Evolutionary conservation across 2,113 vertebrate genomes (phyloP).

Genomic region (Pygoscelis antarcticus): DNA sequence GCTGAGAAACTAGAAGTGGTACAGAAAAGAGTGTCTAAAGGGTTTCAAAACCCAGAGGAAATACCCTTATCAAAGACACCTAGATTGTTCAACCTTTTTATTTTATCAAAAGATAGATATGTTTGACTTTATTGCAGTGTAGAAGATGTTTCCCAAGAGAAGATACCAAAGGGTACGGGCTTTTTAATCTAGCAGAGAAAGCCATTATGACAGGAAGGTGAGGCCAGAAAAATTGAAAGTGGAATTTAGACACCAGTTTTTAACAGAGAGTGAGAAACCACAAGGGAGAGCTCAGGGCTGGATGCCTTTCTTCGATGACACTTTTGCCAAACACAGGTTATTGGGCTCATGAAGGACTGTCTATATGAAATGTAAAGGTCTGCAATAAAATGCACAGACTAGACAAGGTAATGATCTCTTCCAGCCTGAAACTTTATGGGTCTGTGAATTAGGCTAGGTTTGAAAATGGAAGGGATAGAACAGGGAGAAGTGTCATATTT

Average conservation of each 20-base stretch:
- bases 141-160: background rate
- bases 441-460: background rate
- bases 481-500: background rate
- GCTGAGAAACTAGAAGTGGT: background rate
- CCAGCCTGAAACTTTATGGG: background rate
- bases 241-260: background rate
- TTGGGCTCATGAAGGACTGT: background rate
- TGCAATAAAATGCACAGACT: background rate
- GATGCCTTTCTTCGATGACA: background rate
- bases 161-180: background rate
- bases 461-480: background rate
- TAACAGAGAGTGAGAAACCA: background rate
- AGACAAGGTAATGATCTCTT: conserved; percentile 6
- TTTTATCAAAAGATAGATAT: background rate
- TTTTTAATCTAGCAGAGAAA: background rate
- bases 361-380: background rate
- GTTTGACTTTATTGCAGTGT: background rate
- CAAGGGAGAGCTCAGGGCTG: background rate
- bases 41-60: background rate
- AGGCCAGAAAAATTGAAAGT: background rate
- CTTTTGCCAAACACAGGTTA: background rate
- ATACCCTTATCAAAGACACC: background rate
- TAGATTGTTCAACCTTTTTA: background rate
- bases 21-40: background rate
- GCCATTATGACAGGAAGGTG: background rate